A percentile compares a stretch with the other conserved stretches of the same genome.
phyloP scores from a whole-genome alignment of 1,140 invertebrate species.

The Gryon sp. region DNA sequence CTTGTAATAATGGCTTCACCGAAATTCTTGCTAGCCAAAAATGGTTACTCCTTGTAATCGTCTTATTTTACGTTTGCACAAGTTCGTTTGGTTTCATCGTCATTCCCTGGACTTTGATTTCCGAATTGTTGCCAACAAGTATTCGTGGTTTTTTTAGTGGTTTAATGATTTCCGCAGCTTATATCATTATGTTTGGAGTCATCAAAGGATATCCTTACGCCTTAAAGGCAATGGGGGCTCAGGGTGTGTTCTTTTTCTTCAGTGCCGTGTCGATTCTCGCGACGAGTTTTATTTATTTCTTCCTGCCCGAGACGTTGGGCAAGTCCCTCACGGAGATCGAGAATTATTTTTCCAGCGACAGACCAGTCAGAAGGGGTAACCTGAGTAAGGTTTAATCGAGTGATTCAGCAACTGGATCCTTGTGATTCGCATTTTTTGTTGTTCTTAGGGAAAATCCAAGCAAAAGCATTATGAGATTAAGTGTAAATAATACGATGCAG shows the following conservation, averaged over 20 bases:
- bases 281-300: conserved; percentile 81
- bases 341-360: conserved; percentile 70
- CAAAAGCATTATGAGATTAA: too few relatives aligned
- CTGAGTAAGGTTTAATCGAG: too few relatives aligned
- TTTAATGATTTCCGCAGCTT: conserved; percentile 82
- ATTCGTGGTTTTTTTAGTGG: conserved; percentile 80
- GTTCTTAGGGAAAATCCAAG: too few relatives aligned
- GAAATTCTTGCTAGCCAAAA: conserved; percentile 63
- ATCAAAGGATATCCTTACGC: conserved; percentile 83
- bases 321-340: conserved; percentile 83
- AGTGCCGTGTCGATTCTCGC: conserved; percentile 81
- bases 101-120: conserved; percentile 84
- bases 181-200: conserved; percentile 83
- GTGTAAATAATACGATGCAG: too few relatives aligned
- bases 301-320: conserved; percentile 87
- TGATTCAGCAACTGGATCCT: too few relatives aligned
- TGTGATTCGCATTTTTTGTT: too few relatives aligned
- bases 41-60: conserved; percentile 78
- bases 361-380: too few relatives aligned
- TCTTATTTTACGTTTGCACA: conserved; percentile 80
- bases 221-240: conserved; percentile 78
- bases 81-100: conserved; percentile 81
- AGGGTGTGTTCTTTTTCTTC: conserved; percentile 83
- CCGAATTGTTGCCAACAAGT: conserved; percentile 80
- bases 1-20: conserved; percentile 39